Conservation (phyloP, 2,888 invertebrate genomes). For the Sepioteuthis lessoniana region DNA sequence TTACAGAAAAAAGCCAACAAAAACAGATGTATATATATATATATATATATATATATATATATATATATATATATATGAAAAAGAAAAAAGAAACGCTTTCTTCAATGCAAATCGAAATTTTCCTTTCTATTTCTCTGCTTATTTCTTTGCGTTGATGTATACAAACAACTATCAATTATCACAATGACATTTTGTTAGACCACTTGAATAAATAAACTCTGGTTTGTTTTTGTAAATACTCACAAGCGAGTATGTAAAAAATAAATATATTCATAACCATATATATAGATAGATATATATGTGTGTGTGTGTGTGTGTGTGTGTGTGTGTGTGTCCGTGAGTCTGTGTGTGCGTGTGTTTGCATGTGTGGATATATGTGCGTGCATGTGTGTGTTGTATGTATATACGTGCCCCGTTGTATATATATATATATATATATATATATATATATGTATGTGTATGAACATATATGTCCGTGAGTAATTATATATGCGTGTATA, state of each 20-base stretch:
- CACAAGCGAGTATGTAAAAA: not conserved
- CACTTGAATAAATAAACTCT: not conserved
- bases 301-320: not conserved
- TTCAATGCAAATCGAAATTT: not conserved
- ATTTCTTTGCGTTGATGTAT: not conserved
- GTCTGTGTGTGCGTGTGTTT: not conserved
- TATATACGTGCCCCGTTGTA: too few species aligned
- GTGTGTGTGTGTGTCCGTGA: not conserved
- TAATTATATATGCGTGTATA: too few species aligned
- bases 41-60: too few species aligned
- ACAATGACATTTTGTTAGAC: not conserved
- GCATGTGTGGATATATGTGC: not conserved
- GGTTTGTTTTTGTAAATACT: not conserved
- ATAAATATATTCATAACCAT: not conserved
- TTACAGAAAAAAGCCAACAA: too few species aligned
- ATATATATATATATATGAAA: too few species aligned
- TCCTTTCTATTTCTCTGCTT: not conserved
- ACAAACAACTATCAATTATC: conserved; percentile 9
- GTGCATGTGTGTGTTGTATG: not conserved
- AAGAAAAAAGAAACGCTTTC: too few species aligned
- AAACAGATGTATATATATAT: too few species aligned
- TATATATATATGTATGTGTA: too few species aligned
- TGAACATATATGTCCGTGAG: too few species aligned
- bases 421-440: too few species aligned
- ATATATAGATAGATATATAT: not conserved